Evolutionary conservation across 2,888 invertebrate species (phyloP).

Genomic region (Drosophila buzzatii): DNA sequence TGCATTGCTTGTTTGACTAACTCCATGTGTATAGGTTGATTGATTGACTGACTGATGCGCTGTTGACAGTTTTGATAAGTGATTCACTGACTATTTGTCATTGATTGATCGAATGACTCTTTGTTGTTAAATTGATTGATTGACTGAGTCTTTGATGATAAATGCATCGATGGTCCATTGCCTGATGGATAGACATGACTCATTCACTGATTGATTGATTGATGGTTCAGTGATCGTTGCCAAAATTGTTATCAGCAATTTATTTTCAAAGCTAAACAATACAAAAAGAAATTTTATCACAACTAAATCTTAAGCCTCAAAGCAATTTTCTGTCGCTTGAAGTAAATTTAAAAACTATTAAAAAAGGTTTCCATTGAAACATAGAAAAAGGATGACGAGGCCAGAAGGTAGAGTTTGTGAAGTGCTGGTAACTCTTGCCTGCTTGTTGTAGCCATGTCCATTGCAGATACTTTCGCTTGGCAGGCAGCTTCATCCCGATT

Average conservation of each 20-base stretch:
- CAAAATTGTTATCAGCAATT: neutral
- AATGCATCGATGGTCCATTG: neutral
- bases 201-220: neutral
- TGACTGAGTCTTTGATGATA: no score
- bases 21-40: neutral
- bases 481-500: conserved; percentile 23
- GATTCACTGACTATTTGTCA: no score
- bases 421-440: conserved; percentile 7
- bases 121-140: no score
- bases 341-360: no score
- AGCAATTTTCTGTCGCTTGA: neutral
- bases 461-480: conserved; percentile 12
- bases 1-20: neutral
- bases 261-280: neutral
- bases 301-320: neutral
- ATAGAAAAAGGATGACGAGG: no score
- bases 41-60: neutral
- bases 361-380: neutral
- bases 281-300: no score
- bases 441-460: conserved; percentile 15
- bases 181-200: neutral
- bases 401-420: neutral
- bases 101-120: no score
- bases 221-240: neutral
- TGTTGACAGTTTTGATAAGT: no score